These are phyloP conservation scores for Chrysomela aeneicollis DNA, from an alignment of 2,888 invertebrate genomes.

Conservation along the genomic window DNA sequence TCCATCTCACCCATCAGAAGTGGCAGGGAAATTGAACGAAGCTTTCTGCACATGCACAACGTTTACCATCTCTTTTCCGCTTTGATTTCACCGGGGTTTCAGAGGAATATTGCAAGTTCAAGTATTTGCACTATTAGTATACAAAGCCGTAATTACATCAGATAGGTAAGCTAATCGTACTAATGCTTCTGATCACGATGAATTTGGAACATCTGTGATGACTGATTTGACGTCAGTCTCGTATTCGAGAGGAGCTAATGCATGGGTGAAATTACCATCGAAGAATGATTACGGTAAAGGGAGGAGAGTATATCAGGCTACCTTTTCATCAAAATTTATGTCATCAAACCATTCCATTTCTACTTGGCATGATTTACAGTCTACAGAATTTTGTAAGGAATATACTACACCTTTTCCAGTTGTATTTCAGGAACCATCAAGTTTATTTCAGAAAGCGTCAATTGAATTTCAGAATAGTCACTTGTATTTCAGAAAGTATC, in stretches of 20 bases:
- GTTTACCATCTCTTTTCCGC: not conserved
- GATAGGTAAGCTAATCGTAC: not conserved
- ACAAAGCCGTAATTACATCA: not conserved
- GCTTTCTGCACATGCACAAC: not conserved
- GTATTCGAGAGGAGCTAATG: not conserved
- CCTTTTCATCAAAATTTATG: too few relatives aligned
- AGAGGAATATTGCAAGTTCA: not conserved
- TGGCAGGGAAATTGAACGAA: not conserved
- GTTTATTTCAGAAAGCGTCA: too few relatives aligned
- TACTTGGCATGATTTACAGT: too few relatives aligned
- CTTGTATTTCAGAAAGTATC: too few relatives aligned
- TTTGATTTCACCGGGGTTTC: not conserved
- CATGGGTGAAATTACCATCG: not conserved
- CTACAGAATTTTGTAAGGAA: too few relatives aligned
- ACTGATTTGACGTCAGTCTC: not conserved
- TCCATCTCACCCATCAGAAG: not conserved
- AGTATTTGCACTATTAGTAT: conserved; percentile 2
- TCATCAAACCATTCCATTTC: too few relatives aligned
- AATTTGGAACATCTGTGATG: not conserved
- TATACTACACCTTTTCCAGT: too few relatives aligned
- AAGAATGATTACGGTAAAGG: not conserved
- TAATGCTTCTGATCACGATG: not conserved
- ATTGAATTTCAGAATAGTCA: too few relatives aligned
- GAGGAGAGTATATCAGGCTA: too few relatives aligned
- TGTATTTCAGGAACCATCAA: too few relatives aligned